A percentile compares a stretch with the other conserved stretches of the same genome.
Evolutionary conservation across 2,797 vertebrate species (phyloP).

Genomic region (Gallirallus australis): DNA sequence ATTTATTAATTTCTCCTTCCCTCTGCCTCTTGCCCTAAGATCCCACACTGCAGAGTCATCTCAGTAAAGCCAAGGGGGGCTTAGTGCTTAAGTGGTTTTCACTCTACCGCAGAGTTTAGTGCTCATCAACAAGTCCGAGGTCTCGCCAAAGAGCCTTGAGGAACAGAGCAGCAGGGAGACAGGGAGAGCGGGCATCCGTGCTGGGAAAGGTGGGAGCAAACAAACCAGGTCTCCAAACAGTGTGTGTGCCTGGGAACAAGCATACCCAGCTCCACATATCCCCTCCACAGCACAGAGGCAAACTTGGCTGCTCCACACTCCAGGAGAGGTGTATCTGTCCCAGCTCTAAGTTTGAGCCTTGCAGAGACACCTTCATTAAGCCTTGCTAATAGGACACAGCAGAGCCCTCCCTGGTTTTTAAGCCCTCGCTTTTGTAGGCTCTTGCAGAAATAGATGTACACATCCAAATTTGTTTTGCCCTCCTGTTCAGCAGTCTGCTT

Average conservation of each 20-base stretch:
- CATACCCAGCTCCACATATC: fast-evolving
- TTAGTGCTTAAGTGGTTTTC: slow-evolving; percentile 83
- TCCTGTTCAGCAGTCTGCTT: not conserved
- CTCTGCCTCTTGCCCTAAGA: slow-evolving; percentile 70
- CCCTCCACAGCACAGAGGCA: not conserved
- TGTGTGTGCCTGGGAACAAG: fast-evolving
- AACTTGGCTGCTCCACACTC: not conserved
- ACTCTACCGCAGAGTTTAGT: slow-evolving; percentile 71
- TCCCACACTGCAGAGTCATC: slow-evolving; percentile 53
- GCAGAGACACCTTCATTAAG: not conserved
- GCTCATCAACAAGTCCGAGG: slow-evolving; percentile 72
- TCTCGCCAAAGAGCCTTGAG: slow-evolving; percentile 67
- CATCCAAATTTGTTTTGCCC: not conserved
- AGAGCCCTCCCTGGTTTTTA: not conserved
- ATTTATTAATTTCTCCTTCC: slow-evolving; percentile 79
- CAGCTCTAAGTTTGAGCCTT: not conserved
- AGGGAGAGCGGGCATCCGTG: not conserved
- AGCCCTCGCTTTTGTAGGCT: not conserved
- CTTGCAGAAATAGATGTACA: not conserved
- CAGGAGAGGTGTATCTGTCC: not conserved
- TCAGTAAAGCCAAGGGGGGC: slow-evolving; percentile 66
- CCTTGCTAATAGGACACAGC: not conserved
- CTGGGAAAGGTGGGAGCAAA: not conserved
- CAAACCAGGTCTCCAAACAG: not conserved
- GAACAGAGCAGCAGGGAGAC: slow-evolving; percentile 61